Conservation (phyloP, 2,797 vertebrate genomes). For the Prionace glauca region DNA sequence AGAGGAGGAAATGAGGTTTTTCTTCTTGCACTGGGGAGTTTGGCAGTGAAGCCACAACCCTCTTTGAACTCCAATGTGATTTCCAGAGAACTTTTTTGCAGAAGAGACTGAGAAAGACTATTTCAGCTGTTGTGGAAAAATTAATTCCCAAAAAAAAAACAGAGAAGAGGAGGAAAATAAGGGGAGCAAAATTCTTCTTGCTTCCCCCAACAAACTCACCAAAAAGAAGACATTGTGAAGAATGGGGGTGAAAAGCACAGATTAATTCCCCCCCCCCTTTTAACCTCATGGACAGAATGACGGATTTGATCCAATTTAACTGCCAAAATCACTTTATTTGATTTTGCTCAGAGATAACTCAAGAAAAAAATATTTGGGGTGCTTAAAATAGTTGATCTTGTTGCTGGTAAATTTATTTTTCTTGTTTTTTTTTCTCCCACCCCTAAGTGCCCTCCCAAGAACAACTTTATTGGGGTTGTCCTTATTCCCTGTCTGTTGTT, state of each 20-base stretch:
- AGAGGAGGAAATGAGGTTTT: neutral
- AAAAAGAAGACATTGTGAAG: neutral
- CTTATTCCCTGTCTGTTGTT: neutral
- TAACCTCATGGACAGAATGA: neutral
- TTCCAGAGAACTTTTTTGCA: neutral
- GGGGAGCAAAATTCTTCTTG: neutral
- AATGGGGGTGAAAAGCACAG: neutral
- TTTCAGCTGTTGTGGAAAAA: slow-evolving; percentile 7
- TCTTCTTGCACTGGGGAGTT: neutral
- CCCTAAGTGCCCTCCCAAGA: neutral
- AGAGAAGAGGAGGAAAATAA: neutral
- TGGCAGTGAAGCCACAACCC: slow-evolving; percentile 13
- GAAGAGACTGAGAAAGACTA: neutral
- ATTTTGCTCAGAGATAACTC: neutral
- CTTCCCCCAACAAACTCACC: neutral
- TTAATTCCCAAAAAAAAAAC: neutral
- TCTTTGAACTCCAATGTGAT: slow-evolving; percentile 10
- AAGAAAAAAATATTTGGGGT: neutral
- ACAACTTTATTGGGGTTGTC: neutral
- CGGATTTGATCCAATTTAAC: neutral
- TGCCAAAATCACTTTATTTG: slow-evolving; percentile 3
- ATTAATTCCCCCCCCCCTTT: neutral
- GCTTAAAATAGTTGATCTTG: neutral
- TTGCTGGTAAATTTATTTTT: neutral
- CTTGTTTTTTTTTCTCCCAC: neutral